phyloP scores from a whole-genome alignment of 2,113 vertebrate genomes.

The Pachyramphus minor region DNA sequence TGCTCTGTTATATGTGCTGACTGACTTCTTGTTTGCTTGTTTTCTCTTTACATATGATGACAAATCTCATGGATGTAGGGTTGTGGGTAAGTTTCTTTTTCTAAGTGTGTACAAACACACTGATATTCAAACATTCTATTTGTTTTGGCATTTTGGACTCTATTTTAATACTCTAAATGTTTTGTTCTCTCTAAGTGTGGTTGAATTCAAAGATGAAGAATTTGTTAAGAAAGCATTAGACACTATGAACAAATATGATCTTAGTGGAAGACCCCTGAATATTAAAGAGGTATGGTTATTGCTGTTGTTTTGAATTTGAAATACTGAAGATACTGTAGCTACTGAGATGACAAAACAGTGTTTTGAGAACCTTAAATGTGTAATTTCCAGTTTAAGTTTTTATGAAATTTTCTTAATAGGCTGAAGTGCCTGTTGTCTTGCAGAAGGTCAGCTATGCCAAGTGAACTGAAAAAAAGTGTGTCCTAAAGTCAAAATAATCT shows the following conservation, averaged over 20 bases:
- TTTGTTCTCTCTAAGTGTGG: constrained; percentile 82
- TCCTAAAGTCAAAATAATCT: neutral
- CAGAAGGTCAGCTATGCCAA: neutral
- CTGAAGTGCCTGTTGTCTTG: neutral
- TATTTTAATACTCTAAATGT: constrained; percentile 49
- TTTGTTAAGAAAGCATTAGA: constrained; percentile 97
- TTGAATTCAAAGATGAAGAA: constrained; percentile 99
- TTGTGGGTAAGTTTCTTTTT: constrained; percentile 89
- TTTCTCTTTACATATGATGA: constrained; percentile 64
- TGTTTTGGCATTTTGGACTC: neutral
- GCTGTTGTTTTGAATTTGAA: neutral
- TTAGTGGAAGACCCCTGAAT: constrained; percentile 94
- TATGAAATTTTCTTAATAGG: neutral
- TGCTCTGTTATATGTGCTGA: constrained; percentile 64
- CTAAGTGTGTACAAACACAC: constrained; percentile 20
- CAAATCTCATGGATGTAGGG: constrained; percentile 80
- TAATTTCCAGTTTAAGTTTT: neutral
- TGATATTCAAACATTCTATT: neutral
- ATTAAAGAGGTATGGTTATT: constrained; percentile 89
- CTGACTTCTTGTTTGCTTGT: constrained; percentile 53
- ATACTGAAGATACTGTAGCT: neutral
- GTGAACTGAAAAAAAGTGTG: neutral
- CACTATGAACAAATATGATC: constrained; percentile 95
- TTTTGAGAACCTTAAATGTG: neutral
- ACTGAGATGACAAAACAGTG: neutral